phyloP scores from a whole-genome alignment of 2,888 invertebrate species.

The Diogma glabrata region DNA sequence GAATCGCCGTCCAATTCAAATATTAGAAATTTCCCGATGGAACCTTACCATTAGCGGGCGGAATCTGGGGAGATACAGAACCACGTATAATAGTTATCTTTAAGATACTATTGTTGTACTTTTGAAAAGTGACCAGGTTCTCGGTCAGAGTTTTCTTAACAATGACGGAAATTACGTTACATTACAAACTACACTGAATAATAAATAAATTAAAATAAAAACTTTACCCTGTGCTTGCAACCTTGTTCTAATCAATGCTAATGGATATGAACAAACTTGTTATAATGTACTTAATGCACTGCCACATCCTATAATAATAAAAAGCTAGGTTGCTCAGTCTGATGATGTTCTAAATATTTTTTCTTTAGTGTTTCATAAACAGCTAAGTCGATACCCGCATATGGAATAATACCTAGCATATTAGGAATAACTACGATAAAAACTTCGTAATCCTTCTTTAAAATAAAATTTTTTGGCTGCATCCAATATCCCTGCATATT shows the following conservation, averaged over 20 bases:
- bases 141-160: too few species aligned
- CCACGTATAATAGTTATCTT: too few species aligned
- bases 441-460: slow-evolving; percentile 73
- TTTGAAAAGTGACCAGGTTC: too few species aligned
- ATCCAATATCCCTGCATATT: slow-evolving; percentile 77
- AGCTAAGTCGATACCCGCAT: slow-evolving; percentile 97
- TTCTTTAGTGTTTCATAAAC: slow-evolving; percentile 96
- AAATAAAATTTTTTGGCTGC: slow-evolving; percentile 81
- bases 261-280: slow-evolving; percentile 94
- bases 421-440: slow-evolving; percentile 97
- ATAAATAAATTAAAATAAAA: too few species aligned
- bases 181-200: too few species aligned
- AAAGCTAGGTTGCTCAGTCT: slow-evolving; percentile 73
- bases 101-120: too few species aligned
- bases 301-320: slow-evolving; percentile 83
- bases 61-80: too few species aligned
- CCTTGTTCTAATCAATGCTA: slow-evolving; percentile 88
- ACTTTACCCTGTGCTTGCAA: slow-evolving; percentile 92
- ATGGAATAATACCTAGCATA: slow-evolving; percentile 92
- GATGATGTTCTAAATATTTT: slow-evolving; percentile 70
- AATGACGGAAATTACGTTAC: too few species aligned
- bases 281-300: slow-evolving; percentile 91
- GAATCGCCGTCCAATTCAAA: too few species aligned
- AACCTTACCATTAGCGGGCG: too few species aligned
- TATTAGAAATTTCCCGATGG: too few species aligned